These are phyloP conservation scores for Acanthiza pusilla DNA, from an alignment of 2,797 vertebrate genomes.

Conservation along the genomic window DNA sequence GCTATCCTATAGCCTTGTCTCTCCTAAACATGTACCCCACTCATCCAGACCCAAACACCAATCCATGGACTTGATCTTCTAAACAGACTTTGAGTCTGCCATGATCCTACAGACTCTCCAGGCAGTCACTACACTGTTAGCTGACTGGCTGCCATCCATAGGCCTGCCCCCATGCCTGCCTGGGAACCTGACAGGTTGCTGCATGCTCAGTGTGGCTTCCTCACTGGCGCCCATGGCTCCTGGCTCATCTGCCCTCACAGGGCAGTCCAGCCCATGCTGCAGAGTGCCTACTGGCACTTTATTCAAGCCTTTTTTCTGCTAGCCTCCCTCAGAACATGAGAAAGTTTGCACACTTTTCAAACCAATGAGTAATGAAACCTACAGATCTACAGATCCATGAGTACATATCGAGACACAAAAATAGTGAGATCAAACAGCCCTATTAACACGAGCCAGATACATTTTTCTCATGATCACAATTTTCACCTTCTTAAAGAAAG, in stretches of 20 bases:
- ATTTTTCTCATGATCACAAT: background rate
- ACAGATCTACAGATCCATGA: background rate
- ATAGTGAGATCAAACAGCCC: background rate
- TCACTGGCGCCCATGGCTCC: background rate
- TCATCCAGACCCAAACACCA: background rate
- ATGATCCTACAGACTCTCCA: background rate
- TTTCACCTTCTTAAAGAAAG: background rate
- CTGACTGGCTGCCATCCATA: background rate
- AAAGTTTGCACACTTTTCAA: background rate
- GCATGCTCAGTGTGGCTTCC: accelerated
- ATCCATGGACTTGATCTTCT: background rate
- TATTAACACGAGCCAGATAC: background rate
- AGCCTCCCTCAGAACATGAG: background rate
- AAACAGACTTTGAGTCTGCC: background rate
- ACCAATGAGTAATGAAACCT: background rate
- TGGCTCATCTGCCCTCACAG: accelerated
- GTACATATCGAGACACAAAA: background rate
- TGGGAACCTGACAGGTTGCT: background rate
- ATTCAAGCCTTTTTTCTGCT: background rate
- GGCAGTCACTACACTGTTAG: background rate
- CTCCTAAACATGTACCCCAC: background rate
- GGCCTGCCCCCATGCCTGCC: background rate
- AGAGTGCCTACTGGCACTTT: background rate
- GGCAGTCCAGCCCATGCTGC: background rate
- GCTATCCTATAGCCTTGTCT: background rate